Evolutionary conservation across 2,888 invertebrate species (phyloP).

Genomic region (Amblyjoppa fuscipennis): DNA sequence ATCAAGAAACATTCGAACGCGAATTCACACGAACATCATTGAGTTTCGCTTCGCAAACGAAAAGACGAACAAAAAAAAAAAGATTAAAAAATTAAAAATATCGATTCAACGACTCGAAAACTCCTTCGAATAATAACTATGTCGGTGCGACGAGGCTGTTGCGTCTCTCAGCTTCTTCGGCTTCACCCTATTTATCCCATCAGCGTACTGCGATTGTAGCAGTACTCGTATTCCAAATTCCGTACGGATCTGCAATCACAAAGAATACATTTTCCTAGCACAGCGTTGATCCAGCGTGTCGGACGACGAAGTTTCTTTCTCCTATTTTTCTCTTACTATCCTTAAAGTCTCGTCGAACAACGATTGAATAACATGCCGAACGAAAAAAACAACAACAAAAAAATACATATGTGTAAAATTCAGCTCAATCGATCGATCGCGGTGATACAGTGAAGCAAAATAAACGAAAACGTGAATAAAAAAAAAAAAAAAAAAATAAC

Average conservation of each 20-base stretch:
- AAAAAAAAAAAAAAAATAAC: background rate
- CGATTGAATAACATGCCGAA: constrained; percentile 36
- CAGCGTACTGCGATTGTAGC: constrained; percentile 59
- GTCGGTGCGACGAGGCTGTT: background rate
- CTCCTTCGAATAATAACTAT: constrained; percentile 13
- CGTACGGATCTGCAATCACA: constrained; percentile 74
- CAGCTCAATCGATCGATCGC: constrained; percentile 48
- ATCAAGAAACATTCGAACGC: constrained; percentile 57
- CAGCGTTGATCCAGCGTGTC: constrained; percentile 21
- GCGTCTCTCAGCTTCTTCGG: background rate
- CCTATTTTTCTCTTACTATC: constrained; percentile 41
- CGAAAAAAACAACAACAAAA: background rate
- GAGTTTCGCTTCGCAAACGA: constrained; percentile 17
- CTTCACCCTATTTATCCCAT: constrained; percentile 33
- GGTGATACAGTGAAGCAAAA: background rate
- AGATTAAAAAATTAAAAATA: background rate
- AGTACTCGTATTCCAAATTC: constrained; percentile 74
- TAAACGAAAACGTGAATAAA: constrained; percentile 6
- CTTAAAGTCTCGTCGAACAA: constrained; percentile 20
- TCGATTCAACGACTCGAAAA: constrained; percentile 8
- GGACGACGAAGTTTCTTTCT: constrained; percentile 36
- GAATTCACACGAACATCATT: constrained; percentile 39
- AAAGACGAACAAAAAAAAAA: constrained; percentile 7
- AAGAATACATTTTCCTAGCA: constrained; percentile 44
- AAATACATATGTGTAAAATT: constrained; percentile 23